Evolutionary conservation across 2,797 vertebrate genomes (phyloP).

Genomic region (Dermochelys coriacea): DNA sequence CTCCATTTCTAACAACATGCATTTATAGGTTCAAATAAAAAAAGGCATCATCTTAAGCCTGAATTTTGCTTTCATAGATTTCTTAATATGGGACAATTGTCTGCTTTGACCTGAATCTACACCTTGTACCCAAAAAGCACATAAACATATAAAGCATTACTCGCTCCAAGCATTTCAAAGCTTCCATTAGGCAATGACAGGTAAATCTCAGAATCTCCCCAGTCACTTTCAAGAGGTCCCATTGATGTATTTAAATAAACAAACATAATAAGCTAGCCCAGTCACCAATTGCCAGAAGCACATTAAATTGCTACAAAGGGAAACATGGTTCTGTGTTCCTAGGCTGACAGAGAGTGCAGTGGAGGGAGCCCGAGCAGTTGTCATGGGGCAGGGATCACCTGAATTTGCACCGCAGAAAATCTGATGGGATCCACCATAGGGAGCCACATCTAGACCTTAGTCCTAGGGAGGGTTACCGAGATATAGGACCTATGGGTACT

Average conservation of each 20-base stretch:
- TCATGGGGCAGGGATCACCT: not conserved
- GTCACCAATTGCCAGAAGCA: not conserved
- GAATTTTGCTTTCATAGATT: slow-evolving; percentile 11
- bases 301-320: not conserved
- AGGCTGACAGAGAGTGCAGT: not conserved
- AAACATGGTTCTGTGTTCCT: not conserved
- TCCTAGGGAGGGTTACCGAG: not conserved
- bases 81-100: not conserved
- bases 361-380: not conserved
- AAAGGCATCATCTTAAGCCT: not conserved
- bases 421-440: not conserved
- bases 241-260: not conserved
- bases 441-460: not conserved
- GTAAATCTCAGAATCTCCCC: not conserved
- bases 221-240: not conserved
- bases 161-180: not conserved
- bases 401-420: not conserved
- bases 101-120: not conserved
- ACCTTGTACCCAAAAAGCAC: not conserved
- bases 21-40: not conserved
- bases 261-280: not conserved
- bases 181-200: not conserved
- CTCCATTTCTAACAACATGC: not conserved
- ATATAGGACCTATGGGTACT: not conserved
- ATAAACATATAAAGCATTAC: not conserved